Conservation (phyloP, 1,140 invertebrate genomes). For the Papilio dardanus region DNA sequence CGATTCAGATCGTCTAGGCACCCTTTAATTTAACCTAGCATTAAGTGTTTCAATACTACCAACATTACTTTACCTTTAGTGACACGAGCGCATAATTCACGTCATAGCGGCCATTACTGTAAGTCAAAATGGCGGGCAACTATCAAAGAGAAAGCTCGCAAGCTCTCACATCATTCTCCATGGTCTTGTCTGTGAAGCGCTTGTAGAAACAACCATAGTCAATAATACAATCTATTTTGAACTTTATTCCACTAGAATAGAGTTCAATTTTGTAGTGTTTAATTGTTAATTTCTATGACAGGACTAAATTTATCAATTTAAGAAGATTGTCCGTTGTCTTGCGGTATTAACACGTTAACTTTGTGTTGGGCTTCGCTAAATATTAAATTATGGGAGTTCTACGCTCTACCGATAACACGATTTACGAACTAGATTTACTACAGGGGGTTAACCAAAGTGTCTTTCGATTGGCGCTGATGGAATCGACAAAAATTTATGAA, state of each 20-base stretch:
- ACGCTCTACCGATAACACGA: slow-evolving; percentile 47
- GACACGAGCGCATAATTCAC: slow-evolving; percentile 77
- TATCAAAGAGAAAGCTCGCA: slow-evolving; percentile 80
- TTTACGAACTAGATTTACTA: slow-evolving; percentile 42
- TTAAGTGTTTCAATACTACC: slow-evolving; percentile 67
- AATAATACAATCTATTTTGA: slow-evolving; percentile 36
- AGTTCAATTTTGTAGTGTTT: slow-evolving; percentile 42
- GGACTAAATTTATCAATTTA: slow-evolving; percentile 78
- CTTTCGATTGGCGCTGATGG: no score
- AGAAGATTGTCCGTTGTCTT: slow-evolving; percentile 74
- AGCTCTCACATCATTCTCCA: slow-evolving; percentile 80
- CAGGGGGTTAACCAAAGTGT: no score
- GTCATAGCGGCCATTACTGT: slow-evolving; percentile 76
- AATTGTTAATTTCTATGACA: slow-evolving; percentile 63
- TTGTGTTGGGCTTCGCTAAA: slow-evolving; percentile 62
- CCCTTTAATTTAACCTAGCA: slow-evolving; percentile 67
- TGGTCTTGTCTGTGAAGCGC: slow-evolving; percentile 68
- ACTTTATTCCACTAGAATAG: slow-evolving; percentile 40
- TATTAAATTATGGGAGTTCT: slow-evolving; percentile 67
- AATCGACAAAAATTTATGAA: no score
- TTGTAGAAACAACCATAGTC: slow-evolving; percentile 59
- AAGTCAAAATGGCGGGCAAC: slow-evolving; percentile 79
- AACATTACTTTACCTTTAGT: slow-evolving; percentile 74
- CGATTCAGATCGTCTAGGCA: slow-evolving; percentile 42
- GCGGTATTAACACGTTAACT: slow-evolving; percentile 76